Base-by-base conservation (phyloP, 2,797 vertebrate genomes). In the Catharus ustulatus region DNA sequence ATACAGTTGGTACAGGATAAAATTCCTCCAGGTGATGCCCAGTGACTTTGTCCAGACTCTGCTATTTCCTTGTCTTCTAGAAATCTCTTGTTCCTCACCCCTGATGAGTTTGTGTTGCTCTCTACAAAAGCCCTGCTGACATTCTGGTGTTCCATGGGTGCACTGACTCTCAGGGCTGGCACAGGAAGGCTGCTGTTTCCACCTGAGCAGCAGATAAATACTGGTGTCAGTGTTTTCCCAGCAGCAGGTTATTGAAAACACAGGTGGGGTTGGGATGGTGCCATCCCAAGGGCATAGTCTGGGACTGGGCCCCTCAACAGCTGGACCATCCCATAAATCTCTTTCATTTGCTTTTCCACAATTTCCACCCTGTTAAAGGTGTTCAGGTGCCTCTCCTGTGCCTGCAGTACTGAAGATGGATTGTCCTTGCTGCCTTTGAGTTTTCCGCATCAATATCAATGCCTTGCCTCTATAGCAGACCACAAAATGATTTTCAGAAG, bases 71-170 rank as follows among this genome's bases (percentile, higher is more conserved):
- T 0, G 0, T 49, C 27, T 67, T 36, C 12, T n/a, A 74, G 40
- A 59, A 55, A 4, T 58, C 36, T 62, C 34, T 15, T 57, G 26
- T 66, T 51, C 48, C 34, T 62, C 4, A 11, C 2, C 29, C 30
- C 4, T 0, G 1, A 0, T 45, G 40, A 18, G 22, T 40, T 69
- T 26, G n/a, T 46, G 10, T 30, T 54, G 8, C 36, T 54, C 34
- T 30, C 7, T 19, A 0, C 11, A 2, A 3, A 61, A 38, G 40
- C 36, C 5, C 1, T 30, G 58, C 42, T 46, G 80, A 20, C 2
- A 1, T 32, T 52, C 22, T 18, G 14, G 27, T 18, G 30, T 34
- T 27, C 2, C 22, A 2, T 32, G 48, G 23, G 54, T 88, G n/a
- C 34, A 19, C 27, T 3, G 4, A 32, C 11, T 54, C 55, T 48